Evolutionary conservation across 2,797 vertebrate genomes (phyloP).

Genomic region (Sciurus vulgaris): DNA sequence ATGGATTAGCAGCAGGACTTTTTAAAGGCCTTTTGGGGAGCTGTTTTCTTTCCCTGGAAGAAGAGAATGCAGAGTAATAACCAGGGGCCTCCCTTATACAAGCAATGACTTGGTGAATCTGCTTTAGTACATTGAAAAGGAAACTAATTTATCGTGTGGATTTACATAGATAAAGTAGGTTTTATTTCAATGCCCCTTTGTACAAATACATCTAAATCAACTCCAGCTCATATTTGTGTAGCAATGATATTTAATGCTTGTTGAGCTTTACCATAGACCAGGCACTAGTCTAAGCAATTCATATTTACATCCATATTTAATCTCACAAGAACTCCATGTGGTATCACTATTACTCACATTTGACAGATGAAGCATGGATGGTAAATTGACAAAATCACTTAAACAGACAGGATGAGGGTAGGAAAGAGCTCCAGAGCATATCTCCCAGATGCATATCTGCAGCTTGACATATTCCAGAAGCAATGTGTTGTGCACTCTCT

Average conservation of each 20-base stretch:
- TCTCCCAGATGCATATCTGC: neutral
- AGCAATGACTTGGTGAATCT: neutral
- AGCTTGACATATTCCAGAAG: neutral
- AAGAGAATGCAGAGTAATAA: neutral
- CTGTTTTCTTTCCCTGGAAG: conserved; percentile 17
- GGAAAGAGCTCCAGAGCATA: neutral
- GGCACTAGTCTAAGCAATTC: neutral
- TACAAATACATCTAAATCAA: conserved; percentile 16
- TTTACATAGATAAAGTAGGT: conserved; percentile 16
- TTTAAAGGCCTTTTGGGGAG: neutral
- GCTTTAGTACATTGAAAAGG: neutral
- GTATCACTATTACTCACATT: neutral
- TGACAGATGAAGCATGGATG: neutral
- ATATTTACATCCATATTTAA: neutral
- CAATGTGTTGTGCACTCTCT: neutral
- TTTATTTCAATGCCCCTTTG: conserved; percentile 34
- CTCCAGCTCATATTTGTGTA: neutral
- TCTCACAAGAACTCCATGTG: neutral
- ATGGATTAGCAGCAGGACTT: neutral
- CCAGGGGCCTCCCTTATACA: neutral
- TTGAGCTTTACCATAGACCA: neutral
- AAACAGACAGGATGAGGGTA: neutral
- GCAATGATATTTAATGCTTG: neutral
- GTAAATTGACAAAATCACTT: neutral
- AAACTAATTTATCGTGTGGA: neutral